Conservation (phyloP, 2,113 vertebrate species). For the Grallaria varia region DNA sequence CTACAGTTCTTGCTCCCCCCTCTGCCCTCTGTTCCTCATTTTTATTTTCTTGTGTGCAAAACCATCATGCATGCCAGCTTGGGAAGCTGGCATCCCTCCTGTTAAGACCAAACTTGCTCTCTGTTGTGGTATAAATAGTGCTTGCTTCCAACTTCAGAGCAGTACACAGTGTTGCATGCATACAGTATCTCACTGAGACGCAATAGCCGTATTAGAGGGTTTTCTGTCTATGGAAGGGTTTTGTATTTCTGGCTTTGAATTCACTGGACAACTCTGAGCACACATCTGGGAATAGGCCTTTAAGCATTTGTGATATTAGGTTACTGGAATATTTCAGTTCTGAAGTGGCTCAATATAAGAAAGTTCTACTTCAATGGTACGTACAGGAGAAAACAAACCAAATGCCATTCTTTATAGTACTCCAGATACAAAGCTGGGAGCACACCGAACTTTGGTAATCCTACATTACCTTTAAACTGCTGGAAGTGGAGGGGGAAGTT, state of each 20-base stretch:
- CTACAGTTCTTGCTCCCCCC: conserved; percentile 31
- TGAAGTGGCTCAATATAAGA: neutral
- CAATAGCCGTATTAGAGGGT: neutral
- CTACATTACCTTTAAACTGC: neutral
- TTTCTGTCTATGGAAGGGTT: neutral
- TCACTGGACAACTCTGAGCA: neutral
- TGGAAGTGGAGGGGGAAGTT: neutral
- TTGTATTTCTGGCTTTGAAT: neutral
- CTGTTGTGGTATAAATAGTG: conserved; percentile 56
- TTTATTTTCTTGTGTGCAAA: conserved; percentile 32
- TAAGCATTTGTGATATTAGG: neutral
- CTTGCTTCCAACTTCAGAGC: conserved; percentile 42
- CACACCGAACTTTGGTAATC: neutral
- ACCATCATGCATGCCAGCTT: conserved; percentile 49
- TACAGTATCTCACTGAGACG: neutral
- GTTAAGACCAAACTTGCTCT: conserved; percentile 52
- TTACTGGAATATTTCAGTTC: neutral
- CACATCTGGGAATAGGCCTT: neutral
- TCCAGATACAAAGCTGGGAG: neutral
- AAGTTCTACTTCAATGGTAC: neutral
- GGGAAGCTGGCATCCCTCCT: conserved; percentile 55
- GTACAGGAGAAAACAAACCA: neutral
- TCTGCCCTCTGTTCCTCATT: conserved; percentile 49
- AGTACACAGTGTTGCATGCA: neutral
- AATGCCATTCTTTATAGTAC: conserved; percentile 24